phyloP scores from a whole-genome alignment of 1,140 invertebrate genomes.

The Cherax quadricarinatus region DNA sequence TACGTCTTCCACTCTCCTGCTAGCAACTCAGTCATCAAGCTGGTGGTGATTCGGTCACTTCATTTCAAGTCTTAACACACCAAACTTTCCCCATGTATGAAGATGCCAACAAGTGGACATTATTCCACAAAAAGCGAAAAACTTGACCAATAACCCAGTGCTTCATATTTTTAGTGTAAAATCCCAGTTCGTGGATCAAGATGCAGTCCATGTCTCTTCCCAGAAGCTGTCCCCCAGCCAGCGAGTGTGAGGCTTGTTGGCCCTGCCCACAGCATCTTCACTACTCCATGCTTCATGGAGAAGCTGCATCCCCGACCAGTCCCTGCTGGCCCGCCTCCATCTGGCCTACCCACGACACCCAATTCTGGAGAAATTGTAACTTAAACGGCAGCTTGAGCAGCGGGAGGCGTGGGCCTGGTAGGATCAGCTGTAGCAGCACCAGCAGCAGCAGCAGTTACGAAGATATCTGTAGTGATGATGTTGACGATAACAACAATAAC shows the following conservation, averaged over 20 bases:
- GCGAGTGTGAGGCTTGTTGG: neutral
- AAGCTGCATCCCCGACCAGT: neutral
- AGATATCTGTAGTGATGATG: neutral
- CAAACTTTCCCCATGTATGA: constrained; percentile 37
- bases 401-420: constrained; percentile 5
- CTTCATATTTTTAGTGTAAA: constrained; percentile 9
- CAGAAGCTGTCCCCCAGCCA: neutral
- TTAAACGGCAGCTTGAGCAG: neutral
- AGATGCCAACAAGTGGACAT: constrained; percentile 30
- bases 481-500: constrained; percentile 19
- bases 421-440: constrained; percentile 41
- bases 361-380: constrained; percentile 23
- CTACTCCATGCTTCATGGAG: neutral
- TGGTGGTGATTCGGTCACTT: neutral
- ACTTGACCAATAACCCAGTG: constrained; percentile 24
- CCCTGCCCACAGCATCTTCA: neutral
- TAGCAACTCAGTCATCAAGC: neutral
- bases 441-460: constrained; percentile 35
- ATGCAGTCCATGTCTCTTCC: constrained; percentile 18
- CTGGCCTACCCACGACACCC: neutral
- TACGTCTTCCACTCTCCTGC: neutral
- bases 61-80: neutral
- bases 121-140: constrained; percentile 45
- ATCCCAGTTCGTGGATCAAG: neutral
- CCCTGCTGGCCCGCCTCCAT: neutral